Conservation (phyloP, 2,888 invertebrate species). For the Nomada goodeniana region DNA sequence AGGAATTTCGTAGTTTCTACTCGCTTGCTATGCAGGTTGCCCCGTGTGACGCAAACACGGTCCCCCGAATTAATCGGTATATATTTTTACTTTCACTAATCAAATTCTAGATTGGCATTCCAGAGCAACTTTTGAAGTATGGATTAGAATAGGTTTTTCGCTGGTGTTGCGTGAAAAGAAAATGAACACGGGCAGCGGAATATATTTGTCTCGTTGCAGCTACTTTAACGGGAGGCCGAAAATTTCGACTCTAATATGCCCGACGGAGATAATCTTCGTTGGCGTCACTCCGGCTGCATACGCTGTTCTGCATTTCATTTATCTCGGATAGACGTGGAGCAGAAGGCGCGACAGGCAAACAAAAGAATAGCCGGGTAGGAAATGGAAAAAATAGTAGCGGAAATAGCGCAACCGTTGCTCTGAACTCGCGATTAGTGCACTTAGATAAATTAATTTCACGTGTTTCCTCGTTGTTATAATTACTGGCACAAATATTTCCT, state of each 20-base stretch:
- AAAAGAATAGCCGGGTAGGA: not conserved
- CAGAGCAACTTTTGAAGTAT: not conserved
- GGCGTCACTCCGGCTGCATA: not conserved
- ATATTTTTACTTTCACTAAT: slow-evolving; percentile 20
- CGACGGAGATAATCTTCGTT: not conserved
- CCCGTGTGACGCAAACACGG: slow-evolving; percentile 7
- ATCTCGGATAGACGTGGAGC: not conserved
- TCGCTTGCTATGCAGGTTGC: slow-evolving; percentile 18
- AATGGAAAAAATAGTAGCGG: not conserved
- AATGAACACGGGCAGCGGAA: not conserved
- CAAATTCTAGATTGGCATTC: not conserved
- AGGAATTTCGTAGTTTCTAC: slow-evolving; percentile 14
- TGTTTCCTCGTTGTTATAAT: no score
- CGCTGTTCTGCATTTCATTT: not conserved
- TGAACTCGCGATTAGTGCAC: no score
- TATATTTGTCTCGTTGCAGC: not conserved
- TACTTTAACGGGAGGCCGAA: not conserved
- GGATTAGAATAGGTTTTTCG: not conserved
- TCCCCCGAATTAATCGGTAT: not conserved
- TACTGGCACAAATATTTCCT: no score
- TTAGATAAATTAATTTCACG: no score
- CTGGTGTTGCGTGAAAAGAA: not conserved
- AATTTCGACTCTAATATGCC: not conserved
- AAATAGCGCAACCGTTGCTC: no score
- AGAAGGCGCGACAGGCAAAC: not conserved